A percentile compares a stretch with the other conserved stretches of the same genome.
phyloP scores from a whole-genome alignment of 2,113 vertebrate genomes.

The Apodemus sylvaticus region DNA sequence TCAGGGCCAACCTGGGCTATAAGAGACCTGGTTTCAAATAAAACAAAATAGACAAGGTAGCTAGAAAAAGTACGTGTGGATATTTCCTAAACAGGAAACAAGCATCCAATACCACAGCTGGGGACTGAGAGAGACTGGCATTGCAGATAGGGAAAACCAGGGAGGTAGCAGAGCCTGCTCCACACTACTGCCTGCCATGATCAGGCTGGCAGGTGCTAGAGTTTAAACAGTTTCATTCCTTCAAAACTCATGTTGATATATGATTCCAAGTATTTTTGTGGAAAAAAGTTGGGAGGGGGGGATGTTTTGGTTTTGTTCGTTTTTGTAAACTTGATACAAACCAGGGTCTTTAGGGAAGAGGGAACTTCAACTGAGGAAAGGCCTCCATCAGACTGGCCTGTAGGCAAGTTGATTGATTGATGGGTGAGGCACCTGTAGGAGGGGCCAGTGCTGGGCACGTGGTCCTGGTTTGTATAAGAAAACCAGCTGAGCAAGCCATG shows the following conservation, averaged over 20 bases:
- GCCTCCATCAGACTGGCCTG: not conserved
- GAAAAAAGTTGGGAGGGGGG: not conserved
- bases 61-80: not conserved
- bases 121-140: not conserved
- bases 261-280: not conserved
- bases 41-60: not conserved
- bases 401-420: not conserved
- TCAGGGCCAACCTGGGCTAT: not conserved
- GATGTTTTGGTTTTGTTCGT: not conserved
- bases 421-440: not conserved
- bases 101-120: not conserved
- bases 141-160: not conserved
- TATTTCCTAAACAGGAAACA: not conserved
- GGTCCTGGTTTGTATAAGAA: not conserved
- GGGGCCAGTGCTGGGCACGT: not conserved
- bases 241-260: not conserved
- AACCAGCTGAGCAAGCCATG: not conserved
- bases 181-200: too few species aligned
- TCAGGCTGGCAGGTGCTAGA: not conserved
- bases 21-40: not conserved
- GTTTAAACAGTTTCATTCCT: not conserved
- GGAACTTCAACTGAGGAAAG: not conserved
- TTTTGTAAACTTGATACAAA: not conserved
- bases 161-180: too few species aligned
- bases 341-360: not conserved